Percentiles rank a stretch among this genome's conserved stretches.
Conservation (phyloP, 2,797 vertebrate genomes). For the Eulemur albifrons region DNA sequence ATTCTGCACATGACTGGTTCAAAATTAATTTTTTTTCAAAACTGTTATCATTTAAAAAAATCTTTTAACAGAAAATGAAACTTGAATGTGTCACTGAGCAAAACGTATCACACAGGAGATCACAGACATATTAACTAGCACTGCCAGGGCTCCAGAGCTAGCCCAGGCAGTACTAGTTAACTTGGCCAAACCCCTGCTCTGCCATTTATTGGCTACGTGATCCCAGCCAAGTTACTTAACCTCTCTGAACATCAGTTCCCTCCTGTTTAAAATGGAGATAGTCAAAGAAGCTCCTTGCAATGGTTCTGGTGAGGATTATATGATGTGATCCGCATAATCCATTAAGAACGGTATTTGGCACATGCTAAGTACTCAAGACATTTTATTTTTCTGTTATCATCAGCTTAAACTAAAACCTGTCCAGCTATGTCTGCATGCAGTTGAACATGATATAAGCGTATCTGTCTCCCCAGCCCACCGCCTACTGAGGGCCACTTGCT, state of each 20-base stretch:
- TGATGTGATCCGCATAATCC: neutral
- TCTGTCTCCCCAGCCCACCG: neutral
- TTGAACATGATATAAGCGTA: neutral
- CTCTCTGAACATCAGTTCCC: neutral
- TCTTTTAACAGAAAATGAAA: neutral
- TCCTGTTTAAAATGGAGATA: neutral
- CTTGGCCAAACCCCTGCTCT: neutral
- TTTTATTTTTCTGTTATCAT: neutral
- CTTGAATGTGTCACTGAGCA: neutral
- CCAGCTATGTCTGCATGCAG: neutral
- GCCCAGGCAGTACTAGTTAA: neutral
- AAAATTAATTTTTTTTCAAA: neutral
- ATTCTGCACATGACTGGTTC: neutral
- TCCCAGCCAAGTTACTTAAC: neutral
- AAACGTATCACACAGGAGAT: neutral
- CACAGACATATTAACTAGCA: neutral
- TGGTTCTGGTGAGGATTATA: neutral
- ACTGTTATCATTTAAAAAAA: neutral
- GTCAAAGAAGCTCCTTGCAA: neutral
- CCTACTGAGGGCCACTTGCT: conserved; percentile 60
- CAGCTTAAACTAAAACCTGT: neutral
- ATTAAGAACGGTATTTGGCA: neutral
- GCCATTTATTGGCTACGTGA: neutral
- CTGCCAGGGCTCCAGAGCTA: neutral
- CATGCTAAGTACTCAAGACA: neutral